A percentile compares a stretch with the other conserved stretches of the same genome.
phyloP scores from a whole-genome alignment of 2,888 invertebrate species.

The Buathra laborator region DNA sequence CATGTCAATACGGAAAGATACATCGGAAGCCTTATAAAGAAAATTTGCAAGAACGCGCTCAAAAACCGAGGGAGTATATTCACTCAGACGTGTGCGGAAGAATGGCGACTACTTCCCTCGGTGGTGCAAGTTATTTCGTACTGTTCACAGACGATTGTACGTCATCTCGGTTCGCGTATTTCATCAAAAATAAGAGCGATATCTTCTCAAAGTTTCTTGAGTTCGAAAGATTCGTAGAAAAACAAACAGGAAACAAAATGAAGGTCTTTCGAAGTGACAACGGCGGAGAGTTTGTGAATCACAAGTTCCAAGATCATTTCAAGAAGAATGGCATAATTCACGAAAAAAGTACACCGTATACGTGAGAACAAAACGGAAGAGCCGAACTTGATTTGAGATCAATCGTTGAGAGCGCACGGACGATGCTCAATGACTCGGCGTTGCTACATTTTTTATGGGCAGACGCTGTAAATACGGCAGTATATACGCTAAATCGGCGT shows the following conservation, averaged over 20 bases:
- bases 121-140: slow-evolving; percentile 35
- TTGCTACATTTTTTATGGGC: slow-evolving; percentile 39
- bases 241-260: slow-evolving; percentile 37
- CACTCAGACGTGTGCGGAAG: slow-evolving; percentile 31
- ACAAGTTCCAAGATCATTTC: slow-evolving; percentile 16
- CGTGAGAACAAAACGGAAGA: slow-evolving; percentile 68
- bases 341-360: slow-evolving; percentile 67
- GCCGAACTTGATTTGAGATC: slow-evolving; percentile 70
- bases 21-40: slow-evolving; percentile 36
- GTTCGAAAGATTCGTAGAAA: slow-evolving; percentile 13
- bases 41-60: slow-evolving; percentile 26
- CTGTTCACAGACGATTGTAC: slow-evolving; percentile 44
- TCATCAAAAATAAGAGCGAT: slow-evolving; percentile 40
- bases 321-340: slow-evolving; percentile 61
- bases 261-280: slow-evolving; percentile 47
- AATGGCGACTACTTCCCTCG: slow-evolving; percentile 22
- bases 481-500: slow-evolving; percentile 38
- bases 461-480: slow-evolving; percentile 54
- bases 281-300: slow-evolving; percentile 42
- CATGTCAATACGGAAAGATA: slow-evolving; percentile 43
- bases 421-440: slow-evolving; percentile 63
- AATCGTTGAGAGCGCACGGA: slow-evolving; percentile 67
- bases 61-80: slow-evolving; percentile 30
- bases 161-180: slow-evolving; percentile 16
- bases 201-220: slow-evolving; percentile 22